Evolutionary conservation across 2,888 invertebrate species (phyloP), one percentile per base, ranked within the genome.

Genomic region (Diplolepis rosae): DNA sequence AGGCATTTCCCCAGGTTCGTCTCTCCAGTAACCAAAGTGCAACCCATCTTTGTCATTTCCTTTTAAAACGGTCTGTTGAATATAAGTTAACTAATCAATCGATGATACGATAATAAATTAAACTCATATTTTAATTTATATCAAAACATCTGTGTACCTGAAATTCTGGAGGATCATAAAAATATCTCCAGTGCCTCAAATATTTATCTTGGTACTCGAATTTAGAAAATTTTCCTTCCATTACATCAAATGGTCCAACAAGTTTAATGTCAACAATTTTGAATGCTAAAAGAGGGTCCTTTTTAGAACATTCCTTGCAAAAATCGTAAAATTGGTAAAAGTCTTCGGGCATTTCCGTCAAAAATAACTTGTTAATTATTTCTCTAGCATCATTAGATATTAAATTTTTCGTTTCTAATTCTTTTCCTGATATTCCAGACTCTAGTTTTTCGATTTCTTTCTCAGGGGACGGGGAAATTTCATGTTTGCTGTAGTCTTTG

Each of bases 141-240:
- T 6, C 13, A 4, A 48, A 48, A 4, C 11, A 48, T 48, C 4
- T 6, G n/a, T n/a, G n/a, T 87, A 93, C 93, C 90, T 96, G 95
- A 88, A 98, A 95, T 89, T 98, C 98, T 9, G 98, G 98, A 9
- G 97, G 96, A 90, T 99, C 98, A 88, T 94, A 96, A 86, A 92
- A 96, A 89, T 95, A 98, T 80, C 98, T 92, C 95, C 96, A 97
- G 86, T 98, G 96, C 9, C 93, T 89, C 61, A 96, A 90, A 85
- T 94, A 95, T 73, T 93, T 90, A 72, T 92, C 90, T 73, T 92
- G 91, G 72, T 91, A 89, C 0, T 91, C 88, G 27, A 92, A 86
- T 70, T 89, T 88, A 1, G 91, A 91, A 61, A 84, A 82, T 82
- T 92, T 92, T 5, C 93, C 93, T 54, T 91, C 90, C 42, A 98